A percentile compares a stretch with the other conserved stretches of the same genome.
Conservation (phyloP, 2,797 vertebrate genomes). For the Clarias fuscus region DNA sequence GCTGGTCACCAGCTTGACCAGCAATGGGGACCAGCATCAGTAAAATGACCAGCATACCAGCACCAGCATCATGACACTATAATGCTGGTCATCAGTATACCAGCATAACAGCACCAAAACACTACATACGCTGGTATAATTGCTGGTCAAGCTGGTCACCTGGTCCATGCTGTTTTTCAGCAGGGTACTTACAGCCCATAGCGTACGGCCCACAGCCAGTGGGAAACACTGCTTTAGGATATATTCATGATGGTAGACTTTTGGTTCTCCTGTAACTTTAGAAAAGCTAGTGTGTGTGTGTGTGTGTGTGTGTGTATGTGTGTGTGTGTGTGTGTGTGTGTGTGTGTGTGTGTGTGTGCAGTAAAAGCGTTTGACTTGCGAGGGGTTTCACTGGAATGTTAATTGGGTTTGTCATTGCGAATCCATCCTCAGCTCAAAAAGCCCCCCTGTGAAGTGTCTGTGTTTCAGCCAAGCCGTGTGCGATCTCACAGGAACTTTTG, state of each 20-base stretch:
- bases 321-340: constrained; percentile 9
- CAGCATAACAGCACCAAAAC: too few relatives aligned
- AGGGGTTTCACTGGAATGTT: constrained; percentile 12
- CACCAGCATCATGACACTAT: too few relatives aligned
- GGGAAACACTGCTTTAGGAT: too few relatives aligned
- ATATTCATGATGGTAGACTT: not conserved
- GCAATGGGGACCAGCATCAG: too few relatives aligned
- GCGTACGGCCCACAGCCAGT: too few relatives aligned
- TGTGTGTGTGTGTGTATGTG: constrained; percentile 3
- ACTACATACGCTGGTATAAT: too few relatives aligned
- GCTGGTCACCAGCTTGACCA: too few relatives aligned
- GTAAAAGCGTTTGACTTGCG: not conserved
- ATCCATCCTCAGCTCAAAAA: not conserved
- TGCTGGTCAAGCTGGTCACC: too few relatives aligned
- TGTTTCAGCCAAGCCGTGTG: not conserved
- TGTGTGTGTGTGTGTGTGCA: not conserved
- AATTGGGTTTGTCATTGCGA: not conserved
- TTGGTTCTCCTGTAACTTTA: not conserved
- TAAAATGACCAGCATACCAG: too few relatives aligned
- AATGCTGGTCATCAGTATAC: too few relatives aligned
- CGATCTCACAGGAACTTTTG: not conserved
- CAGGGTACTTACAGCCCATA: too few relatives aligned
- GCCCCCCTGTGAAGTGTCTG: not conserved
- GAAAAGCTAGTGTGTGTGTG: not conserved
- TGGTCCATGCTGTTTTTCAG: too few relatives aligned